phyloP scores from a whole-genome alignment of 2,113 vertebrate genomes.

The Eclectus roratus region DNA sequence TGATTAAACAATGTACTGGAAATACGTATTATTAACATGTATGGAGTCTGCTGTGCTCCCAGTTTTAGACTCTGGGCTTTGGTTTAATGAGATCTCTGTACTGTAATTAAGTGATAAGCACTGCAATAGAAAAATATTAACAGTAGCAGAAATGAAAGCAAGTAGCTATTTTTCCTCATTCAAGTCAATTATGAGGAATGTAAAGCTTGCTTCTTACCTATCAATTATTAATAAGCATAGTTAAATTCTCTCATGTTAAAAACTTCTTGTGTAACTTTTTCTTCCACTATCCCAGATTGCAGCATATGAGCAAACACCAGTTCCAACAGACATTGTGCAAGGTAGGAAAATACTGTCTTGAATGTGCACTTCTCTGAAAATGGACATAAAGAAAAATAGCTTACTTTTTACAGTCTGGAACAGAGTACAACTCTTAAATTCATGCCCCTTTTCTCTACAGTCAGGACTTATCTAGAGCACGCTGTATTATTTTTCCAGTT shows the following conservation, averaged over 20 bases:
- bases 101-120: neutral
- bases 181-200: neutral
- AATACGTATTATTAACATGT: neutral
- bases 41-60: neutral
- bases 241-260: neutral
- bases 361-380: neutral
- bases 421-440: neutral
- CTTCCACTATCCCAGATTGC: neutral
- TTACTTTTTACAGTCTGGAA: neutral
- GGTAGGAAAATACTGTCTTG: neutral
- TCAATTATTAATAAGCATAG: neutral
- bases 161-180: neutral
- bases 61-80: neutral
- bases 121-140: neutral
- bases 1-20: neutral
- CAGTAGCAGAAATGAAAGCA: neutral
- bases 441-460: neutral
- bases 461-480: neutral
- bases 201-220: neutral
- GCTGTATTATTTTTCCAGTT: neutral
- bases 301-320: neutral
- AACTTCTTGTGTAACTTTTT: neutral
- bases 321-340: neutral
- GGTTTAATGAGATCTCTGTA: neutral
- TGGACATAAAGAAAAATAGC: neutral